Evolutionary conservation across 2,113 vertebrate genomes (phyloP).

Genomic region (Danionella cerebrum): DNA sequence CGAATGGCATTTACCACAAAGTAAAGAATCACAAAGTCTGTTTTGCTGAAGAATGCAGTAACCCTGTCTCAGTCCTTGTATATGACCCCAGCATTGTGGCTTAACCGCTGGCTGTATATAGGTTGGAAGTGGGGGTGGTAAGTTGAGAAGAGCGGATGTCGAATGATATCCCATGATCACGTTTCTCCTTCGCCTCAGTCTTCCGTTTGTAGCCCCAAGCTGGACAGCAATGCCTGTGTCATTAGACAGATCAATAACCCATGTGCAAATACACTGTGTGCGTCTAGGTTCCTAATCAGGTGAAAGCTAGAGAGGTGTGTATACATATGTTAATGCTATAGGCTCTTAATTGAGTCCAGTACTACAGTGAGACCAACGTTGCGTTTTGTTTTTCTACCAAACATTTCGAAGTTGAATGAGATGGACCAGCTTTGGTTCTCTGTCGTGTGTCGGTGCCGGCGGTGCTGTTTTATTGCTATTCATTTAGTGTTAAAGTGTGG

Average conservation of each 20-base stretch:
- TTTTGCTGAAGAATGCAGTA: constrained; percentile 49
- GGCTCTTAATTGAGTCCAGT: neutral
- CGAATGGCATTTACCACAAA: no score
- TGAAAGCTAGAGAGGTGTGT: constrained; percentile 2
- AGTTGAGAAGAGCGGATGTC: constrained; percentile 53
- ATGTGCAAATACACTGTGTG: neutral
- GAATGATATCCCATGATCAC: constrained; percentile 57
- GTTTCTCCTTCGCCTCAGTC: constrained; percentile 51
- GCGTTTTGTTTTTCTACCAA: neutral
- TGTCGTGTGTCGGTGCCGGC: constrained; percentile 35
- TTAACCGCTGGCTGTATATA: constrained; percentile 9
- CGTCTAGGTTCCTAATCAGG: constrained; percentile 1
- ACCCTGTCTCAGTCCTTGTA: constrained; percentile 60
- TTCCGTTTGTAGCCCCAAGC: constrained; percentile 41
- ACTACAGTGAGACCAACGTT: neutral
- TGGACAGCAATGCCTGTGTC: constrained; percentile 20
- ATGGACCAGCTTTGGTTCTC: constrained; percentile 19
- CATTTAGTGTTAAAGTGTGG: constrained; percentile 57
- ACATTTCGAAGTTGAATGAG: constrained; percentile 6
- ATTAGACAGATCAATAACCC: constrained; percentile 32
- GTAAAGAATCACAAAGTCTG: constrained; percentile 11
- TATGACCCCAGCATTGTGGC: constrained; percentile 51
- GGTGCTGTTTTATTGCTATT: constrained; percentile 55
- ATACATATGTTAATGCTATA: neutral
- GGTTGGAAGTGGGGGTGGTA: neutral